phyloP scores from a whole-genome alignment of 2,797 vertebrate genomes.

The Rhynchotus rufescens region DNA sequence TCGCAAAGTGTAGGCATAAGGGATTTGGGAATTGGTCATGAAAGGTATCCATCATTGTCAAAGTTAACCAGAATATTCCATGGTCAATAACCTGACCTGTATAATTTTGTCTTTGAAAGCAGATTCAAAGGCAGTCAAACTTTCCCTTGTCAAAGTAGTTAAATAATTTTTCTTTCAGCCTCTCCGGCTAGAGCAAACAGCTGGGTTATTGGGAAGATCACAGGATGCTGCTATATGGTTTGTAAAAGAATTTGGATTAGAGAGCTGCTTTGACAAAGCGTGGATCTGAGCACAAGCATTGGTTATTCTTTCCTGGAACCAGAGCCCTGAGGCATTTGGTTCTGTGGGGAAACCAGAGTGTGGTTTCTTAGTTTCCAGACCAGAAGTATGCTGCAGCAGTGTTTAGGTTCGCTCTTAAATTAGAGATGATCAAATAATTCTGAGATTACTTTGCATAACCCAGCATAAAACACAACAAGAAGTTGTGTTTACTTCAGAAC shows the following conservation, averaged over 20 bases:
- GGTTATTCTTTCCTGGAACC: neutral
- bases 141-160: conserved; percentile 40
- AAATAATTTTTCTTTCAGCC: neutral
- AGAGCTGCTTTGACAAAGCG: neutral
- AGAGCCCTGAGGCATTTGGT: neutral
- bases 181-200: neutral
- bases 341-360: neutral
- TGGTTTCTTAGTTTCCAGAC: neutral
- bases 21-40: conserved; percentile 29
- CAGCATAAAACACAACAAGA: neutral
- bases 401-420: neutral
- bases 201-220: conserved; percentile 32
- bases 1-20: conserved; percentile 33
- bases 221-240: conserved; percentile 9
- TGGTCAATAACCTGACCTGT: conserved; percentile 30
- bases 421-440: neutral
- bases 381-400: accelerated
- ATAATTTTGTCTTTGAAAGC: conserved; percentile 59
- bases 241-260: neutral
- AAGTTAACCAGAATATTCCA: conserved; percentile 21
- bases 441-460: neutral
- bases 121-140: conserved; percentile 56
- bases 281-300: neutral
- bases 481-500: too few species aligned
- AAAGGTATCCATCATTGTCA: conserved; percentile 65